Percentiles rank a stretch among this genome's conserved stretches.
Evolutionary conservation across 2,113 vertebrate species (phyloP).

Genomic region (Cyphomyrus plagiostoma): DNA sequence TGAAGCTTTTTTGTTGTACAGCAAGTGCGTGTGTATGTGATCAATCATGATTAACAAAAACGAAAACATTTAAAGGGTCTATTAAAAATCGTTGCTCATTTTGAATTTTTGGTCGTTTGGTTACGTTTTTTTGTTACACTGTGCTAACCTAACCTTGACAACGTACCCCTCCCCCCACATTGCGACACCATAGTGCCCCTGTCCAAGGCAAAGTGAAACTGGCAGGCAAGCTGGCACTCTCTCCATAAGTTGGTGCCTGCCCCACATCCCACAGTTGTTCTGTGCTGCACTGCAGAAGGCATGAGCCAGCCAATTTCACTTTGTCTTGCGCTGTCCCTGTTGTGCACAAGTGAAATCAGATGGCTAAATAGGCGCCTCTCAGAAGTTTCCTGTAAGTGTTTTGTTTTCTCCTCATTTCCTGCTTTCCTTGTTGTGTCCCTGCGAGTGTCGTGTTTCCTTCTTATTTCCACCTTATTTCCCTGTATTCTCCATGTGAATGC

Average conservation of each 20-base stretch:
- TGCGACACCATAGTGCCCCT: background rate
- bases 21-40: background rate
- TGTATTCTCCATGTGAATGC: accelerated
- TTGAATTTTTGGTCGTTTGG: background rate
- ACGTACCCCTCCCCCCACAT: background rate
- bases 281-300: background rate
- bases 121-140: background rate
- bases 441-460: background rate
- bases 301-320: background rate
- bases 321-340: background rate
- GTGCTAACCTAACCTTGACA: background rate
- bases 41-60: background rate
- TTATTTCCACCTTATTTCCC: background rate
- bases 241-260: background rate
- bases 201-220: background rate
- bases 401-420: background rate
- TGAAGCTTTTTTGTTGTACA: background rate
- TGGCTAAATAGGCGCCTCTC: background rate
- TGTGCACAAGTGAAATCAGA: background rate
- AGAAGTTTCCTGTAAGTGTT: background rate
- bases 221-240: background rate
- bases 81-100: background rate
- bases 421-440: background rate
- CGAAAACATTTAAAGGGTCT: background rate
- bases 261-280: background rate